Percentiles rank a stretch among this genome's conserved stretches.
Conservation (phyloP, 1,140 invertebrate genomes). For the Triops longicaudatus region DNA sequence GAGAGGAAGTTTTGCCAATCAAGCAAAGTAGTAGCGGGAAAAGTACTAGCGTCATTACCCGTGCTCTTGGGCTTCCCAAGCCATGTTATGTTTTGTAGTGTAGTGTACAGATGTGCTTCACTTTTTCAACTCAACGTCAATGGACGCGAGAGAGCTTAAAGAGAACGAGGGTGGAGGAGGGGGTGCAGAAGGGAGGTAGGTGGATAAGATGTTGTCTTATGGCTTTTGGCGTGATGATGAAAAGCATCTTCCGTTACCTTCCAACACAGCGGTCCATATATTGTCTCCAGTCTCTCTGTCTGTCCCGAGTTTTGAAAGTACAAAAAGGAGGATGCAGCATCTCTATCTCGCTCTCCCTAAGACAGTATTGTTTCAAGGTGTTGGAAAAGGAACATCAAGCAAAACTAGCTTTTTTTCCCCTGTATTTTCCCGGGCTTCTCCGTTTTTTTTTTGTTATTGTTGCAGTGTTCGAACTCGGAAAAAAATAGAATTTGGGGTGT, state of each 20-base stretch:
- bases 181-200: not conserved
- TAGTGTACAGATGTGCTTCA: slow-evolving; percentile 15
- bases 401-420: not conserved
- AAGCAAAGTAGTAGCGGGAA: not conserved
- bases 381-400: not conserved
- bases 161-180: not conserved
- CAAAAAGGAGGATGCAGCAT: not conserved
- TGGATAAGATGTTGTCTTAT: slow-evolving; percentile 5
- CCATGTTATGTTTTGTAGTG: not conserved
- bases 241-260: slow-evolving; percentile 15
- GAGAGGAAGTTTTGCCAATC: slow-evolving; percentile 7
- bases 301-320: not conserved
- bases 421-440: not conserved
- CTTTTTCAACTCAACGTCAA: not conserved
- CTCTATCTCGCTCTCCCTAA: not conserved
- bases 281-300: not conserved
- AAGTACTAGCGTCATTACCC: too few relatives aligned
- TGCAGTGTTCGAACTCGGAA: too few relatives aligned
- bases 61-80: too few relatives aligned
- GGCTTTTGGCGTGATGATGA: slow-evolving; percentile 13
- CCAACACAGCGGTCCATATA: not conserved
- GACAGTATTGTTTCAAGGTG: slow-evolving; percentile 3
- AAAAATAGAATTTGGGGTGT: too few relatives aligned
- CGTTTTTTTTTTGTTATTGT: not conserved
- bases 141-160: not conserved